Evolutionary conservation across 2,113 vertebrate species (phyloP).

Genomic region (Pleuronectes platessa): DNA sequence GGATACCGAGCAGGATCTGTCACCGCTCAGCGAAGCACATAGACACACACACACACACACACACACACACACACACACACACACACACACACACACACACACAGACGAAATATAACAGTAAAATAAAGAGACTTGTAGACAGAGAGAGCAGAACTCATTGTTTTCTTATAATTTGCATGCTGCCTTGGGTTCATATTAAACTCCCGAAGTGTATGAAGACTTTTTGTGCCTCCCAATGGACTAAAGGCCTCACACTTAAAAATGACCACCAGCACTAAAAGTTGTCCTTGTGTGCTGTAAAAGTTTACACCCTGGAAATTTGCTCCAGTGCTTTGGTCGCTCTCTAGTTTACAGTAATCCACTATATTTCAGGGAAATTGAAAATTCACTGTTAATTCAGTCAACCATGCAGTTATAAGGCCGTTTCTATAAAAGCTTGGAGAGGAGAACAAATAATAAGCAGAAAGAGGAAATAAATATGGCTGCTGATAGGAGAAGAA

Average conservation of each 20-base stretch:
- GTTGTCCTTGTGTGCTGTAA: conserved; percentile 4
- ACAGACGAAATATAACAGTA: conserved; percentile 9
- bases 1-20: conserved; percentile 47
- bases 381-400: conserved; percentile 6
- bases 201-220: neutral
- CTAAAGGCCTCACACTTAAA: neutral
- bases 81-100: conserved; percentile 4
- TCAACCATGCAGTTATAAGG: neutral
- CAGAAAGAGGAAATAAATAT: neutral
- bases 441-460: conserved; percentile 1
- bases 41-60: conserved; percentile 11
- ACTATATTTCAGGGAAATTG: conserved; percentile 3
- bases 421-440: neutral
- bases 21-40: conserved; percentile 34
- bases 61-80: conserved; percentile 2
- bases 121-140: neutral
- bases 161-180: neutral
- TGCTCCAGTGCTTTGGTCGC: conserved; percentile 6
- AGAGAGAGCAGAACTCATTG: neutral
- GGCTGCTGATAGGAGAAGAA: neutral
- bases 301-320: neutral
- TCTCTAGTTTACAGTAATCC: neutral
- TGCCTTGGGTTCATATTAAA: neutral
- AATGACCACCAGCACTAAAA: conserved; percentile 18
- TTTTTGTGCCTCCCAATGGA: neutral